Base-by-base conservation (phyloP, 2,888 invertebrate species). In the Leptinotarsa rubiginosa region DNA sequence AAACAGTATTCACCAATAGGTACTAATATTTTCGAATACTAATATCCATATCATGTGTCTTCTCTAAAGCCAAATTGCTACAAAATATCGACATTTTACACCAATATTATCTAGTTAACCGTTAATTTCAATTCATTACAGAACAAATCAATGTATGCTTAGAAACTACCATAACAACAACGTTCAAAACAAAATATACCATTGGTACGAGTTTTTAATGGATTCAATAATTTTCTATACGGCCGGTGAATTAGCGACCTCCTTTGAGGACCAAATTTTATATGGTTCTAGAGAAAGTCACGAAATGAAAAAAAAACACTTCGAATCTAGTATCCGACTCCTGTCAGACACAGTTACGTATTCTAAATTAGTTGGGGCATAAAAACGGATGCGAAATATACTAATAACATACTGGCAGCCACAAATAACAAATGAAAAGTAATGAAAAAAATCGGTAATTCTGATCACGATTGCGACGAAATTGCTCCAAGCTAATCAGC, bases 151-250 rank as follows among this genome's bases (percentile, higher is more conserved):
- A 67, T 41, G 49, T 67, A 69, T 65, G 31, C 41, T 49, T n/a
- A 59, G 56, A 41, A 56, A 69, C 18, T 66, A 62, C 64, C 72
- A 72, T 72, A 65, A 66, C 59, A 75, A 75, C 75, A 69, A 31
- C 72, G 50, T 67, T 75, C 69, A 66, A 72, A 75, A 75, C 70
- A 75, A 72, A 75, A 67, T 72, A 59, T 31, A 25, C 70, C 64
- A 74, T 74, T 74, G 74, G 70, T 74, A 72, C 49, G 59, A 62
- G 52, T 69, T 65, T 65, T 41, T 47, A 41, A 62, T 62, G 22
- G 13, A 22, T 56, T 56, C 13, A 22, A 56, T 50, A 50, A 50
- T 22, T 56, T 22, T 56, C 15, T 56, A 20, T 13, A 22, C 4
- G 4, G 56, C 22, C 56, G 15, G 22, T 56, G 13, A 56, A 52